Base-by-base conservation (phyloP, 2,888 invertebrate species). In the Amiota mariae region DNA sequence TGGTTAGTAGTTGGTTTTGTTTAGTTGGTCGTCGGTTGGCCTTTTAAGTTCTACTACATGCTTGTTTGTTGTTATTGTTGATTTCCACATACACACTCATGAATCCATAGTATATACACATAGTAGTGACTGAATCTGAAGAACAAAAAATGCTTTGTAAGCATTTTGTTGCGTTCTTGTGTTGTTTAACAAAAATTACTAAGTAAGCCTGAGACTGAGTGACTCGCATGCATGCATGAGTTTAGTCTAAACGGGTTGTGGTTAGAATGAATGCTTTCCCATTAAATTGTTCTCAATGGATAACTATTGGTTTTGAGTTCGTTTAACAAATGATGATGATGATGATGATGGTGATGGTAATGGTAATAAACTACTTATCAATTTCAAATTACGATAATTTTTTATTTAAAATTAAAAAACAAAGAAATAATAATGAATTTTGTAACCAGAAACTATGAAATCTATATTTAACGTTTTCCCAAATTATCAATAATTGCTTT, bases 401-500 rank as follows among this genome's bases (percentile, higher is more conserved):
- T 36, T 36, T 36, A 36, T 36, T 36, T 36, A 6, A 36, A 4
- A 4, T 36, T 4, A 36, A 36, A 36, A 36, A 36, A 36, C 0
- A 36, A 36, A 36, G 2, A 6, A 36, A 2, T 36, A 36, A 6
- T 36, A 6, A 36, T 36, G 8, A 36, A 36, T 36, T 36, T 36
- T 36, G 8, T 36, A 36, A 36, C 6, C 36, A 36, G 36, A 36
- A 36, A 36, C 6, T 36, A 36, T 36, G 2, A 6, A 2, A 36
- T 24, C 24, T 24, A 24, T 24, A 36, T 36, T 36, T 36, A 36
- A 0, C 6, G 36, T 36, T 36, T 36, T 36, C 36, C 3, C 3
- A 84, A 71, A 56, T 85, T 83, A 24, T 80, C 76, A 10, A 83
- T 81, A 1, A 83, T 49, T 0, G 81, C 98, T 82, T 95, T 92